Percentiles rank a stretch among this genome's conserved stretches.
Conservation (phyloP, 2,797 vertebrate species). For the Periophthalmus magnuspinnatus region DNA sequence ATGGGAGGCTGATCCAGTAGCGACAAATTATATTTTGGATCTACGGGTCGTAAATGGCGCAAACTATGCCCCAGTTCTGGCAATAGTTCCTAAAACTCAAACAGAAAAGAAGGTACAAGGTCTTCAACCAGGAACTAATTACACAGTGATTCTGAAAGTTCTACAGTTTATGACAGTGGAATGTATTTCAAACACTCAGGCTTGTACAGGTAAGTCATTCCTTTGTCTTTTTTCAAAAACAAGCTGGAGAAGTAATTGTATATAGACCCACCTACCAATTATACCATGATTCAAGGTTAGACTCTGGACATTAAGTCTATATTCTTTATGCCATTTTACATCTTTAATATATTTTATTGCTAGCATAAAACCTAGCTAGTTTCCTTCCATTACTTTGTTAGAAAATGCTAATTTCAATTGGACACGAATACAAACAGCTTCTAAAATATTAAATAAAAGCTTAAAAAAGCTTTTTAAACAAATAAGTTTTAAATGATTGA, state of each 20-base stretch:
- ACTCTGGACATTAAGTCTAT: neutral
- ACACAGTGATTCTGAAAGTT: slow-evolving; percentile 77
- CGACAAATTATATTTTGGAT: slow-evolving; percentile 77
- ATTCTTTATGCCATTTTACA: neutral
- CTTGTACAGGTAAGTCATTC: slow-evolving; percentile 67
- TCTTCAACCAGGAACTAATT: slow-evolving; percentile 69
- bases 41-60: slow-evolving; percentile 68
- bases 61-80: slow-evolving; percentile 58
- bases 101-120: slow-evolving; percentile 59
- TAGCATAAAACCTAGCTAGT: neutral
- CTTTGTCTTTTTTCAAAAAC: neutral
- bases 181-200: slow-evolving; percentile 40
- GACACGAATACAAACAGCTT: neutral
- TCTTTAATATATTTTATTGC: neutral
- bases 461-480: neutral
- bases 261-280: no score
- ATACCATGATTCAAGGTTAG: no score
- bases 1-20: slow-evolving; percentile 60
- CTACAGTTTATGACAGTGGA: slow-evolving; percentile 54
- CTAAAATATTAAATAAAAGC: neutral
- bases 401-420: neutral
- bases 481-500: no score
- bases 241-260: neutral
- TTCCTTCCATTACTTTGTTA: neutral
- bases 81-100: neutral